Base-by-base conservation (phyloP, 1,140 invertebrate genomes). In the Aphidius ervi region DNA sequence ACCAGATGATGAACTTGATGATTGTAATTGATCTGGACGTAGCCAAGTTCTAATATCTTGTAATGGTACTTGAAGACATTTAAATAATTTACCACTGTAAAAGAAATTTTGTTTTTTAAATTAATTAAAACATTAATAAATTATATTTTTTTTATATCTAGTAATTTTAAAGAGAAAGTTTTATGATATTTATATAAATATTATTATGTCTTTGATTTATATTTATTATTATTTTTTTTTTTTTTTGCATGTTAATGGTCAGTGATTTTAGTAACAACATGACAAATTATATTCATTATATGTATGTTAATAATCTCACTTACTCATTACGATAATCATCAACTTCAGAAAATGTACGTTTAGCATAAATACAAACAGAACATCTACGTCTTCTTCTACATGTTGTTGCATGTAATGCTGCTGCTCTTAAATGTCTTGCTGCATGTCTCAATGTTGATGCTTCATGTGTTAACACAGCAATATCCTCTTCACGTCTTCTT, bases 351-450 rank as follows among this genome's bases (percentile, higher is more conserved):
- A 86, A 86, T 1, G 83, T 83, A n/a, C 82, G 76, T 64, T 79
- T 82, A 0, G 84, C 83, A 60, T 87, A 86, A 0, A 82, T 70
- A 65, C 85, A 87, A 46, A 87, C 81, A 4, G 83, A 85, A 64
- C 85, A 87, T 59, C 85, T 82, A 61, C 83, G 76, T 39, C 83
- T 70, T 42, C 76, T 71, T 8, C 75, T 69, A 45, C 77, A 80
- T n/a, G 74, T 70, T 0, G 76, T 78, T 7, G 77, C 78, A 58
- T 79, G 77, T 6, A 78, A 42, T 1, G 76, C 77, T 6, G 74
- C 74, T 6, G 76, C 74, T 6, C 72, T 70, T 5, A 79, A 66
- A 58, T 77, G 76, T n/a, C 74, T 66, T 1, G 75, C 71, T 3
- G 76, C 74, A 56, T 79, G 72, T 63, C 74, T 73, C 6, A 80